These are phyloP conservation scores for Hemiprocne comata DNA, from an alignment of 2,113 vertebrate species.

Conservation along the genomic window DNA sequence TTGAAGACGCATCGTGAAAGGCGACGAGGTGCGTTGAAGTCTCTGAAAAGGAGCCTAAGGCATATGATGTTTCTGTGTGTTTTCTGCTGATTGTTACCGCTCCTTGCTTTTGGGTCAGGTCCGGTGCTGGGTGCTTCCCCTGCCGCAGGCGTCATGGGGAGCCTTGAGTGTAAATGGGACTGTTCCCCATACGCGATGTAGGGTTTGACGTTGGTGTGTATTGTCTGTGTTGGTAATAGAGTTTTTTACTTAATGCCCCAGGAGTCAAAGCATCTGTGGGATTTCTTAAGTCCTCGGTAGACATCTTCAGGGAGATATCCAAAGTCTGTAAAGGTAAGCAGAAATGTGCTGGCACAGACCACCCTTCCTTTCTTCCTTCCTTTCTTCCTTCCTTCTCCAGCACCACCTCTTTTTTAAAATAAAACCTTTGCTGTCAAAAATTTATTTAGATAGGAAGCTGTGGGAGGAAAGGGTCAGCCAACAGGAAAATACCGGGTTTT, in stretches of 20 bases:
- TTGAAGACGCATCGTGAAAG: not conserved
- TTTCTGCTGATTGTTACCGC: not conserved
- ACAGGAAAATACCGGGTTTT: not conserved
- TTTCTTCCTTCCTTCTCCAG: not conserved
- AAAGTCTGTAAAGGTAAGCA: not conserved
- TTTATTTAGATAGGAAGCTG: not conserved
- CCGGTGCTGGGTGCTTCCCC: not conserved
- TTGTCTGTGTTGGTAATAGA: not conserved
- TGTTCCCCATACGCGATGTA: accelerated
- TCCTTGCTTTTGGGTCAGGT: not conserved
- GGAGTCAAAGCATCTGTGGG: not conserved
- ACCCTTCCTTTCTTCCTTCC: not conserved
- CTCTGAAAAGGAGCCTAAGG: not conserved
- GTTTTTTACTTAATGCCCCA: not conserved
- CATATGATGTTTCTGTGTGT: accelerated
- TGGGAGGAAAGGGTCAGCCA: constrained; percentile 50
- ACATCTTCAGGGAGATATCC: not conserved
- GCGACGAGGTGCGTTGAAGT: not conserved
- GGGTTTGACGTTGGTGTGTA: not conserved
- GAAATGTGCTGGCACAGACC: not conserved
- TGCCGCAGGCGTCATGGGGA: too few relatives aligned
- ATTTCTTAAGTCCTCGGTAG: not conserved
- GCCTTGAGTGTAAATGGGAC: too few relatives aligned
- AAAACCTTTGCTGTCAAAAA: not conserved
- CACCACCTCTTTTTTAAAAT: not conserved